Evolutionary conservation across 2,888 invertebrate genomes (phyloP).

Genomic region (Cheiracanthium punctorium): DNA sequence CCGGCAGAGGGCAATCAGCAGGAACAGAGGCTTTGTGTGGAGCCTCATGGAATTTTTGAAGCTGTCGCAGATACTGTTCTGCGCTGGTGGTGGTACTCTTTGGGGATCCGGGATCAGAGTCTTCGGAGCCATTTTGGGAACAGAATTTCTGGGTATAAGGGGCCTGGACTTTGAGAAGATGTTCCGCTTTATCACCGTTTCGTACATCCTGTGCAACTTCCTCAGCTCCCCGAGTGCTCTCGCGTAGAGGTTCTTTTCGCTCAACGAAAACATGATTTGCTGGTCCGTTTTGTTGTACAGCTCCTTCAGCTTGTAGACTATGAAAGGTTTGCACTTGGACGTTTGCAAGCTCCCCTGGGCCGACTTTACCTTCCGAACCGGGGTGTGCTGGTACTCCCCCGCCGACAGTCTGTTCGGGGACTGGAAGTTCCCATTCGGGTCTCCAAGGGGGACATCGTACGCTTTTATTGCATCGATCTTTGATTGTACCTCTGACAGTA

Average conservation of each 20-base stretch:
- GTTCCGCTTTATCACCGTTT: neutral
- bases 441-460: no score
- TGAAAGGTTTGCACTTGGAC: neutral
- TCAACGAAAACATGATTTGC: neutral
- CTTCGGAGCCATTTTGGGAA: neutral
- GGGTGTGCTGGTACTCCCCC: neutral
- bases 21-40: slow-evolving; percentile 38
- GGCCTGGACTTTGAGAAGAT: neutral
- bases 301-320: neutral
- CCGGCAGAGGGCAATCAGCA: slow-evolving; percentile 49
- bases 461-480: no score
- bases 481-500: neutral
- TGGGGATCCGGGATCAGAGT: neutral
- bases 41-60: slow-evolving; percentile 44
- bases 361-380: neutral
- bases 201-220: neutral
- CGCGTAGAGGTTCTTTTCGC: neutral
- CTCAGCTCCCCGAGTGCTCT: neutral
- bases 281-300: neutral
- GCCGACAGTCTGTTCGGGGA: neutral
- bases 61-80: slow-evolving; percentile 4
- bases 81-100: neutral
- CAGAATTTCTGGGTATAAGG: neutral
- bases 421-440: no score
- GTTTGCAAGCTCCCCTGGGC: neutral